These are phyloP conservation scores for Halcyon chelicuti DNA, from an alignment of 2,797 vertebrate species.

Conservation along the genomic window DNA sequence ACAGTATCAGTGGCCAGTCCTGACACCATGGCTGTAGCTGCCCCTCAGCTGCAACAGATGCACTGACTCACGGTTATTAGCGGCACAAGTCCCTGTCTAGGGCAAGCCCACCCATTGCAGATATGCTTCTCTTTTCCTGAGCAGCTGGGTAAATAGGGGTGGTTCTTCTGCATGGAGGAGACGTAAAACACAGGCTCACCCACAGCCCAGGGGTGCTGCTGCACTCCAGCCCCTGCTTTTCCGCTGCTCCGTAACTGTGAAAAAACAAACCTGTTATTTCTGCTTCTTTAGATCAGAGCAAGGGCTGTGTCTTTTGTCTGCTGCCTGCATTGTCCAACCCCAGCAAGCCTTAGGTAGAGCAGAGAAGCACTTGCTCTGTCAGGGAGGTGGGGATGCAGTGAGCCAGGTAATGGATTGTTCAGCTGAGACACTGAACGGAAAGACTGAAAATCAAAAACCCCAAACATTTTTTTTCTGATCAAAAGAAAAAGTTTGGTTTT, in stretches of 20 bases:
- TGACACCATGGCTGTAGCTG: background rate
- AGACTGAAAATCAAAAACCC: background rate
- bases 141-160: background rate
- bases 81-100: background rate
- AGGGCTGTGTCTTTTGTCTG: background rate
- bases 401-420: accelerated
- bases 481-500: background rate
- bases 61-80: background rate
- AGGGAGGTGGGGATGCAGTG: background rate
- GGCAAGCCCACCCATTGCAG: background rate
- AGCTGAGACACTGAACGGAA: background rate
- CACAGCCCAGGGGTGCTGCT: background rate
- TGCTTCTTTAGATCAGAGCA: background rate
- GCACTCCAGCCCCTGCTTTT: background rate
- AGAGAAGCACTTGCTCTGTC: background rate
- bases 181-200: background rate
- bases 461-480: background rate
- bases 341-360: background rate
- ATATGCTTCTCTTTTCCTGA: background rate
- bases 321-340: background rate
- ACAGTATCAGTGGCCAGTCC: background rate
- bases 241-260: background rate
- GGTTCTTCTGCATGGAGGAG: background rate
- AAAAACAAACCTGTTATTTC: background rate
- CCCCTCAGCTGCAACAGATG: background rate